These are phyloP conservation scores for Gymnarchus niloticus DNA, from an alignment of 2,113 vertebrate genomes.

Conservation along the genomic window DNA sequence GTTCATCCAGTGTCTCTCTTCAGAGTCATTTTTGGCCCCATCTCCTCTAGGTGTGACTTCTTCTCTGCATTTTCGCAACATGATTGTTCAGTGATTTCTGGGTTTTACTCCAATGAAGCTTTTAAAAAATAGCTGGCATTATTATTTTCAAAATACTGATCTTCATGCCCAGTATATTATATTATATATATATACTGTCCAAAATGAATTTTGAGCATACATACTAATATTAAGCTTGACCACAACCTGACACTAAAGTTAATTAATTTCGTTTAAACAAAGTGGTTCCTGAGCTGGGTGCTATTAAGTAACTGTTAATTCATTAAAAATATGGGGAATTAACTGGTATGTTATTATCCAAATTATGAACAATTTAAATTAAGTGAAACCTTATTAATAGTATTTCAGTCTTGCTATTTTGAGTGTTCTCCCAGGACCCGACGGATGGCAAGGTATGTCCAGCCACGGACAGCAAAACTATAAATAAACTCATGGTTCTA, in stretches of 20 bases:
- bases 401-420: too few relatives aligned
- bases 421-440: too few relatives aligned
- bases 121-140: background rate
- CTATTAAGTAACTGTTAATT: background rate
- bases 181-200: background rate
- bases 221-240: background rate
- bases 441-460: too few relatives aligned
- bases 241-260: background rate
- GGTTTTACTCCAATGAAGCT: background rate
- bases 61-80: background rate
- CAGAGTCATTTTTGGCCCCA: background rate
- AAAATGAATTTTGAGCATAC: background rate
- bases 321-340: background rate
- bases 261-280: background rate
- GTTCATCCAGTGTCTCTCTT: background rate
- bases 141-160: background rate
- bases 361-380: too few relatives aligned
- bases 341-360: background rate
- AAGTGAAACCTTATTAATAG: too few relatives aligned
- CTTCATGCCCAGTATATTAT: too few relatives aligned
- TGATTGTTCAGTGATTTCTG: background rate
- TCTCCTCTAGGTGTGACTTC: background rate
- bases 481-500: too few relatives aligned
- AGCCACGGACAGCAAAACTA: too few relatives aligned
- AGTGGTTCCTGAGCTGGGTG: background rate